Evolutionary conservation across 1,140 invertebrate species (phyloP).

Genomic region (Pseudomyrmex dendroicus): DNA sequence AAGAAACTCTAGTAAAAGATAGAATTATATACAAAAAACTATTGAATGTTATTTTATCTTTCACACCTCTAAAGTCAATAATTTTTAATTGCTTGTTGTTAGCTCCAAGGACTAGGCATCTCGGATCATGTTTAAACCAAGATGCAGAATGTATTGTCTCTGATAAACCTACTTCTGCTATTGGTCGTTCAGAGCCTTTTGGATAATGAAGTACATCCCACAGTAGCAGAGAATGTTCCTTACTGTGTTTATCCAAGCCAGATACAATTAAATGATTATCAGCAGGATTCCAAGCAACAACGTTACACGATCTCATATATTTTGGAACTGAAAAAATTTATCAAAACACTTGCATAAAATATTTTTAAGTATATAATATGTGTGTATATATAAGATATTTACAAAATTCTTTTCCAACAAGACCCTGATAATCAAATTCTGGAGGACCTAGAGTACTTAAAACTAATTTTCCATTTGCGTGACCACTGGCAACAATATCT

Average conservation of each 20-base stretch:
- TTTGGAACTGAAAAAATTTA: constrained; percentile 88
- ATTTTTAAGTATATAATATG: background rate
- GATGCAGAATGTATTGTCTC: constrained; percentile 94
- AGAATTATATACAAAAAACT: background rate
- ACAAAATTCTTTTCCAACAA: constrained; percentile 93
- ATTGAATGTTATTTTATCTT: background rate
- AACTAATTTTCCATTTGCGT: constrained; percentile 93
- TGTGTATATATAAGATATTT: constrained; percentile 70
- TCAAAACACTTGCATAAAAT: constrained; percentile 8
- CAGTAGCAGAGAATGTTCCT: constrained; percentile 92
- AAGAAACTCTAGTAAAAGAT: constrained; percentile 38
- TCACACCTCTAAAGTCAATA: constrained; percentile 95
- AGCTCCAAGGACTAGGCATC: constrained; percentile 93
- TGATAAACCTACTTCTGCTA: constrained; percentile 90
- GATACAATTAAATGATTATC: constrained; percentile 93
- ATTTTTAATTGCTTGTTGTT: constrained; percentile 95
- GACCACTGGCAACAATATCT: constrained; percentile 93
- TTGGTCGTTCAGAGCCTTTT: constrained; percentile 83
- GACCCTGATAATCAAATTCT: constrained; percentile 87
- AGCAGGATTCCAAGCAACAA: constrained; percentile 95
- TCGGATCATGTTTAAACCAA: constrained; percentile 92
- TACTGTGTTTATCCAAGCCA: constrained; percentile 94
- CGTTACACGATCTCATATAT: constrained; percentile 93
- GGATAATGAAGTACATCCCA: constrained; percentile 90
- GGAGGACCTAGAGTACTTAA: constrained; percentile 92